Evolutionary conservation across 2,888 invertebrate genomes (phyloP).

Genomic region (Agapetus fuscipes): DNA sequence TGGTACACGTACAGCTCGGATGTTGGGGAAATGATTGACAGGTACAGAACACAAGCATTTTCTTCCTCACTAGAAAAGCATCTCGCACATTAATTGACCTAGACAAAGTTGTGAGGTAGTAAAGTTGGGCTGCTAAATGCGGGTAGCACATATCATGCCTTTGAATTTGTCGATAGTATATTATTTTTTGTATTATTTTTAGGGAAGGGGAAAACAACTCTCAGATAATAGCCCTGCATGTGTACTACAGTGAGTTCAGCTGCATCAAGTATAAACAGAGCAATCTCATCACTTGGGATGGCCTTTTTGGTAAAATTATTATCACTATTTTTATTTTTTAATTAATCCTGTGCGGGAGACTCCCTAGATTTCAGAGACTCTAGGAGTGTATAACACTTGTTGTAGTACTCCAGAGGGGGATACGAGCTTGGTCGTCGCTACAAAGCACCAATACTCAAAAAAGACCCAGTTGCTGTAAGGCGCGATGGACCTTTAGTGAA

Average conservation of each 20-base stretch:
- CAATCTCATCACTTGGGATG: conserved; percentile 23
- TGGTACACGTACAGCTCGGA: conserved; percentile 20
- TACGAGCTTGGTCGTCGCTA: too few relatives aligned
- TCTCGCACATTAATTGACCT: too few relatives aligned
- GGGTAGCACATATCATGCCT: too few relatives aligned
- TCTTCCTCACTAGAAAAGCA: too few relatives aligned
- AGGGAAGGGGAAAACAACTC: conserved; percentile 10
- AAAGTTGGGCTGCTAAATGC: too few relatives aligned
- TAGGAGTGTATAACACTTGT: background rate
- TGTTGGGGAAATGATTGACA: conserved; percentile 13
- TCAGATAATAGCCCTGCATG: conserved; percentile 18
- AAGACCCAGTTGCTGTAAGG: too few relatives aligned
- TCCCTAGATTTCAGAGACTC: background rate
- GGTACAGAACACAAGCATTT: conserved; percentile 4
- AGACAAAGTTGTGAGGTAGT: too few relatives aligned
- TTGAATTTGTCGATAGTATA: too few relatives aligned
- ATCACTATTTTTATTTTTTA: background rate
- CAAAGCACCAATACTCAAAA: too few relatives aligned
- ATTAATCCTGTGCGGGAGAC: background rate
- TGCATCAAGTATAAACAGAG: conserved; percentile 22
- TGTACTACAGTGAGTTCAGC: conserved; percentile 21
- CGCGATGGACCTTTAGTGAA: too few relatives aligned
- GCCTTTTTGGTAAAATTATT: conserved; percentile 20
- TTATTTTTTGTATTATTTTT: background rate
- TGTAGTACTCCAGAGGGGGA: too few relatives aligned